A percentile compares a stretch with the other conserved stretches of the same genome.
Conservation (phyloP, 1,140 invertebrate genomes). For the Dryas iulia region DNA sequence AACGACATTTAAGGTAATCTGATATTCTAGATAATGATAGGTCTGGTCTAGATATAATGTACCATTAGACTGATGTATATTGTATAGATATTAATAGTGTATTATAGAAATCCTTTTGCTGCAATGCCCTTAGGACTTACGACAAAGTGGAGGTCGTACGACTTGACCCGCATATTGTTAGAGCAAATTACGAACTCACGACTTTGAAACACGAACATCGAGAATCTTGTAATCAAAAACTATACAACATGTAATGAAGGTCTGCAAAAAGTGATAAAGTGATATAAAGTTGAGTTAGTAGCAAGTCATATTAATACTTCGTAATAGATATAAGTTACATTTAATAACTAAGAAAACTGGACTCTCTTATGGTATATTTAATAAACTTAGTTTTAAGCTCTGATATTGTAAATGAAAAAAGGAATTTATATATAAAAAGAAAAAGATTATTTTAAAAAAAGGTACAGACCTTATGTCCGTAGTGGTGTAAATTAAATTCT, state of each 20-base stretch:
- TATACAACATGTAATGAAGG: slow-evolving; percentile 1
- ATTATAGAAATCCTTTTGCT: slow-evolving; percentile 7
- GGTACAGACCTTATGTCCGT: too few relatives aligned
- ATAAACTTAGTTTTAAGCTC: too few relatives aligned
- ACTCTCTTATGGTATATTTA: too few relatives aligned
- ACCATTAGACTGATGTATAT: background rate
- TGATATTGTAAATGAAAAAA: too few relatives aligned
- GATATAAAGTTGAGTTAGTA: background rate
- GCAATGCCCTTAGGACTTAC: slow-evolving; percentile 19
- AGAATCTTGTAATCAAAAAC: slow-evolving; percentile 24
- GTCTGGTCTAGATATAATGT: background rate
- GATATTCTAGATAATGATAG: background rate
- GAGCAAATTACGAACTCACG: slow-evolving; percentile 33
- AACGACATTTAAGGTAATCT: background rate
- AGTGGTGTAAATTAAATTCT: too few relatives aligned
- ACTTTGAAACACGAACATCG: slow-evolving; percentile 7
- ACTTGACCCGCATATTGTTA: slow-evolving; percentile 23
- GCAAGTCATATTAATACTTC: too few relatives aligned
- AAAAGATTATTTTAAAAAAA: too few relatives aligned
- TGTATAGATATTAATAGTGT: background rate
- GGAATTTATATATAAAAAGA: too few relatives aligned
- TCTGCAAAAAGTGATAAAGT: background rate
- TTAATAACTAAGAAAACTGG: too few relatives aligned
- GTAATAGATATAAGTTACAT: too few relatives aligned
- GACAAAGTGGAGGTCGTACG: slow-evolving; percentile 27